Evolutionary conservation across 1,140 invertebrate species (phyloP).

Genomic region (Batillaria attramentaria): DNA sequence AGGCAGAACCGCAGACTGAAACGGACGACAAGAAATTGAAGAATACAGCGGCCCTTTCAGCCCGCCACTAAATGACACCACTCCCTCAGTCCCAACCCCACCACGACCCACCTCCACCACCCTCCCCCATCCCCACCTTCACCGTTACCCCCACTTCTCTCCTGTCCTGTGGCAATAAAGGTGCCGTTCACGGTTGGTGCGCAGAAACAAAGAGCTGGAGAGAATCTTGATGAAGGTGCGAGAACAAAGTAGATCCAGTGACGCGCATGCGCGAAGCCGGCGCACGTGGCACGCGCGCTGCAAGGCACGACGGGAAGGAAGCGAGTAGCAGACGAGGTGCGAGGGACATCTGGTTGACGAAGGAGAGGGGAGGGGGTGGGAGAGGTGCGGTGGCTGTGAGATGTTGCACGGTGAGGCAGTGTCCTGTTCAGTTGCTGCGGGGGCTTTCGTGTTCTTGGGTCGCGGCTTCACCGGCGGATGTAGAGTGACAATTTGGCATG

Average conservation of each 20-base stretch:
- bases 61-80: no score
- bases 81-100: background rate
- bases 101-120: background rate
- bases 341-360: background rate
- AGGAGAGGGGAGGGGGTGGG: no score
- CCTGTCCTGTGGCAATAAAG: slow-evolving; percentile 10
- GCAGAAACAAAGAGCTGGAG: slow-evolving; percentile 17
- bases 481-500: no score
- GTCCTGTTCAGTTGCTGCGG: no score
- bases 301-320: background rate
- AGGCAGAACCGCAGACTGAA: no score
- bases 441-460: no score
- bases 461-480: no score
- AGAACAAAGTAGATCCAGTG: no score
- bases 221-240: background rate
- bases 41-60: no score
- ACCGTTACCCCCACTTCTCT: background rate
- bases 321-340: background rate
- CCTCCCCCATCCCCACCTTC: background rate
- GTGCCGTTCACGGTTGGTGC: background rate
- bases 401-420: no score
- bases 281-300: background rate
- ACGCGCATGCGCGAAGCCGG: background rate
- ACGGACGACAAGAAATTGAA: no score
- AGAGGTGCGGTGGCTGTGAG: no score